phyloP scores from a whole-genome alignment of 2,888 invertebrate species.

The Pecten maximus region DNA sequence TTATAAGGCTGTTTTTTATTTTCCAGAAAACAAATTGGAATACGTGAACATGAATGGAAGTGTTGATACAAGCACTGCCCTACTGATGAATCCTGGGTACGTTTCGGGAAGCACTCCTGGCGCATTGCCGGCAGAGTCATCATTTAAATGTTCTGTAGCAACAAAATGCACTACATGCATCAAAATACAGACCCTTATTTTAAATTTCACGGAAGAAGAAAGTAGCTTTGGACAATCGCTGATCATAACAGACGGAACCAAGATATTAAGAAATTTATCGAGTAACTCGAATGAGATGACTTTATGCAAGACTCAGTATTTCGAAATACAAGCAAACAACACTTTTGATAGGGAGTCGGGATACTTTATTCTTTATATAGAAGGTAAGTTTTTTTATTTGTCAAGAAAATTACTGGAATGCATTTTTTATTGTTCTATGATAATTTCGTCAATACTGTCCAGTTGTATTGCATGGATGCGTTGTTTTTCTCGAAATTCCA shows the following conservation, averaged over 20 bases:
- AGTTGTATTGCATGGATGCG: no score
- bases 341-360: not conserved
- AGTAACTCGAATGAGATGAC: conserved; percentile 45
- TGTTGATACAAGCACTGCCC: conserved; percentile 36
- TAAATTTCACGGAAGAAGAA: conserved; percentile 30
- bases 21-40: conserved; percentile 42
- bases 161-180: conserved; percentile 43
- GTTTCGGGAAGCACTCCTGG: not conserved
- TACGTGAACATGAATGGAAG: conserved; percentile 39
- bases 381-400: no score
- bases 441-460: no score
- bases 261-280: not conserved
- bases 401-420: no score
- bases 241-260: conserved; percentile 42
- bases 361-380: not conserved
- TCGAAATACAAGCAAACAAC: conserved; percentile 14
- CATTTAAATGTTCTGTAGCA: conserved; percentile 49
- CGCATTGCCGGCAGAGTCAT: conserved; percentile 21
- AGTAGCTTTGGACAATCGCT: conserved; percentile 40
- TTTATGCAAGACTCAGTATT: not conserved
- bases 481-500: no score
- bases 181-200: conserved; percentile 39
- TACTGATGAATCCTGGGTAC: conserved; percentile 49
- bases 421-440: no score
- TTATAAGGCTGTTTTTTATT: no score